Evolutionary conservation across 2,113 vertebrate species (phyloP), one percentile per base, ranked within the genome.

Genomic region (Halichoeres trimaculatus): DNA sequence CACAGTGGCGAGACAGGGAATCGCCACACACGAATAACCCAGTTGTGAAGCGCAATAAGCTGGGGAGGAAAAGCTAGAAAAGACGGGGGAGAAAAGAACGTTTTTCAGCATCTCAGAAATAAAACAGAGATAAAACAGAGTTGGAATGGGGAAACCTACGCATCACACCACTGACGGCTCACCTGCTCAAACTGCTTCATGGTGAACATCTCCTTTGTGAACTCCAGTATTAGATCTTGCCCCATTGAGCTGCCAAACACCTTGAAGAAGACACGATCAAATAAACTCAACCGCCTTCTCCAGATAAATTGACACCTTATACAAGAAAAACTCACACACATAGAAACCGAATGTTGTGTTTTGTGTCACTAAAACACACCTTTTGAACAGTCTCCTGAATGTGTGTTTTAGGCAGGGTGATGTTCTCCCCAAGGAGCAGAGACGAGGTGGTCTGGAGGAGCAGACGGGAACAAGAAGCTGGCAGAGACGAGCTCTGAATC

Each of bases 181-280:
- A 97, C 98, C 95, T 91, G 95, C 67, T 99, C 98, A 95, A 99
- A 99, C 22, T 95, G 93, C 41, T 94, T 93, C 97, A 99, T 96
- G 60, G 88, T 65, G 84, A 99, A 98, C 95, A 98, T 95, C 2
- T 93, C 90, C 90, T 97, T 95, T 1, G 96, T 94, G 85, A 99
- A 99, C 41, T 94, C 89, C 60, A 96, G 85, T 78, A 98, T 91
- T 17, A 96, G 92, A 83, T 10, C 74, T 22, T 81, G 80, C 38
- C 94, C 95, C 86, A 95, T 81, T 5, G 78, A 72, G 89, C 96
- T 95, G 71, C 65, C 80, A 86, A 98, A 96, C 69, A 95, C 90
- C 98, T 99, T 88, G 10, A 52, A 47, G 8, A 43, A 50, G 4
- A 55, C 8, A 34, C n/a, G n/a, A 30, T 30, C 30, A 30, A 30